Conservation (phyloP, 2,113 vertebrate genomes). For the Dendrocopos noguchii region DNA sequence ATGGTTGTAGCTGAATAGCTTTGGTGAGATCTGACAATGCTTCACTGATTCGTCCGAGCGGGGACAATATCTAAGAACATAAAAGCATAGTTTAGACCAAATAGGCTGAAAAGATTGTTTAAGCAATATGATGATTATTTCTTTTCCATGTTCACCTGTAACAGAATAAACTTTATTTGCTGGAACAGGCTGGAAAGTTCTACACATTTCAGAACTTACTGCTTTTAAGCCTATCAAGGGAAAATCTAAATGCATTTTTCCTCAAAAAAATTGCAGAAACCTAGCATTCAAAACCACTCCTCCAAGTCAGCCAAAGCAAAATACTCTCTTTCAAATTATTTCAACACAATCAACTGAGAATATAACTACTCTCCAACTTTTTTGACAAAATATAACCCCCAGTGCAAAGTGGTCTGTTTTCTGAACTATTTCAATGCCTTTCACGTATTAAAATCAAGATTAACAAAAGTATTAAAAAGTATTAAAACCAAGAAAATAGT, state of each 20-base stretch:
- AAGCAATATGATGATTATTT: background rate
- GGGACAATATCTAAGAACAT: slow-evolving; percentile 88
- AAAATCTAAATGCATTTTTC: background rate
- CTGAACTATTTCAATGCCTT: background rate
- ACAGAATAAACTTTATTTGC: background rate
- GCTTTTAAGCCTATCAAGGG: background rate
- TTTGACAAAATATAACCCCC: background rate
- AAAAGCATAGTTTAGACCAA: background rate
- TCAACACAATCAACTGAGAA: background rate
- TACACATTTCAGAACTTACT: background rate
- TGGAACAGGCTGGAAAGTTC: background rate
- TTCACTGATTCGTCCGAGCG: slow-evolving; percentile 92
- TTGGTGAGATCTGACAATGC: slow-evolving; percentile 92
- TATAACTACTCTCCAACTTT: background rate
- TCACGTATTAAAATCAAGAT: background rate
- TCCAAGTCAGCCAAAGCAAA: background rate
- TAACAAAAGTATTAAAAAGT: background rate
- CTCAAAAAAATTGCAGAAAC: background rate
- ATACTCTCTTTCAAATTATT: background rate
- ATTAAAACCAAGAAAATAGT: background rate
- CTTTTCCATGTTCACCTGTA: background rate
- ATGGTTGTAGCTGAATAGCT: slow-evolving; percentile 95
- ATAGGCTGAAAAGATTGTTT: background rate
- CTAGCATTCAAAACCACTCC: background rate
- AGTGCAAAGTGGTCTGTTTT: background rate